Conservation (phyloP, 2,113 vertebrate species). For the human region GRCh38 chr2:215234001-215234500, state of each 20-base stretch:
- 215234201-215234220: not conserved
- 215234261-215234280: not conserved
- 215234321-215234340: not conserved
- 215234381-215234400: not conserved
- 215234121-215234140: not conserved
- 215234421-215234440: not conserved
- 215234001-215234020: not conserved
- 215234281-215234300: not conserved
- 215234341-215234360: not conserved
- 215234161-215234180: not conserved
- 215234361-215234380: not conserved
- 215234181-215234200: not conserved
- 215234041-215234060: not conserved
- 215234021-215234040: not conserved
- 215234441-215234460: not conserved
- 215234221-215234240: not conserved
- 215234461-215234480: not conserved
- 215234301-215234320: not conserved
- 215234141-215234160: not conserved
- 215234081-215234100: not conserved
- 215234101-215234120: not conserved
- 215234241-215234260: not conserved
- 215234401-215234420: not conserved
- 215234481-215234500: rapidly evolving
- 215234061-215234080: not conserved